Conservation (phyloP, 1,140 invertebrate genomes). For the Charaxes varanes region DNA sequence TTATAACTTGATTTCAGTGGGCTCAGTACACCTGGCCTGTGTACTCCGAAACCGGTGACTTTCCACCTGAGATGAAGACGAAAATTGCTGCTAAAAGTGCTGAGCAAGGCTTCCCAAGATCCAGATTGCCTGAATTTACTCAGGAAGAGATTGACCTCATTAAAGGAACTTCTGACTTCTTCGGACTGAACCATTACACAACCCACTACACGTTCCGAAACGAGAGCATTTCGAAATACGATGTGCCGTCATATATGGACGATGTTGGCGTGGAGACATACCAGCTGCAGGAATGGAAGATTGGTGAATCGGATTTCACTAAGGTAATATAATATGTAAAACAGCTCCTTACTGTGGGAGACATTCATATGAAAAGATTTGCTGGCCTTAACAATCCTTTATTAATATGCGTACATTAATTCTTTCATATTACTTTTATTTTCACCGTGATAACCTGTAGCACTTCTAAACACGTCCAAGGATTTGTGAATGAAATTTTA, state of each 20-base stretch:
- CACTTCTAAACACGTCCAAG: too few species aligned
- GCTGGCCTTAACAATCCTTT: too few species aligned
- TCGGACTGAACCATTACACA: constrained; percentile 77
- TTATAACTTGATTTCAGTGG: too few species aligned
- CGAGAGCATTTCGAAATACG: constrained; percentile 33
- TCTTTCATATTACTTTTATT: too few species aligned
- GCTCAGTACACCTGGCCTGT: constrained; percentile 68
- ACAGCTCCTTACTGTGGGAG: too few species aligned
- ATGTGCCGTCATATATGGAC: constrained; percentile 16
- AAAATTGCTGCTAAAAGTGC: too few species aligned
- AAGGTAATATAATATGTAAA: too few species aligned
- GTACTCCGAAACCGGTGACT: constrained; percentile 74
- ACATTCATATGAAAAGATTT: too few species aligned
- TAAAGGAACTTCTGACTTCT: constrained; percentile 73
- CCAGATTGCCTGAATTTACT: constrained; percentile 54
- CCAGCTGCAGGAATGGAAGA: constrained; percentile 20
- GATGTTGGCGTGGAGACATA: constrained; percentile 16
- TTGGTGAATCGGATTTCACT: constrained; percentile 14
- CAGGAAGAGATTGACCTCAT: constrained; percentile 35
- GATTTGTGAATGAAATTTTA: too few species aligned
- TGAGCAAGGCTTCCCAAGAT: constrained; percentile 50
- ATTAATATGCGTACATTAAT: too few species aligned
- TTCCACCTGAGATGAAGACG: too few species aligned
- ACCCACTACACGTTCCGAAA: constrained; percentile 38
- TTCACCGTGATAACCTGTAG: too few species aligned